Base-by-base conservation (phyloP, 2,797 vertebrate species). In the Cygnus olor region DNA sequence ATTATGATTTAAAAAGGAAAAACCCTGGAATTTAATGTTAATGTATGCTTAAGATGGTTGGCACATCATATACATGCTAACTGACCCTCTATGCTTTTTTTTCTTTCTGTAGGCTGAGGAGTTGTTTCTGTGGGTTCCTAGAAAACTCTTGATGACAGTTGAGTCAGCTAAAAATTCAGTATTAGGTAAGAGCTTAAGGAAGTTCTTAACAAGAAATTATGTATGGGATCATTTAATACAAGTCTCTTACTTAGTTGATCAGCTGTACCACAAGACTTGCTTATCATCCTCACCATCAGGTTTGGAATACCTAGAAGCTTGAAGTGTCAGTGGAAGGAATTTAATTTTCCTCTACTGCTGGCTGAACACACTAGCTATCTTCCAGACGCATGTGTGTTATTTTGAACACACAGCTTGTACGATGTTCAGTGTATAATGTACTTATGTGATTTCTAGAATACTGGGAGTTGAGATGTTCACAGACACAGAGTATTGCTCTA, bases 121-220 rank as follows among this genome's bases (percentile, higher is more conserved):
- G 89, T 97, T 99, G 63, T 99, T 99, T 97, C 98, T 99, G 69
- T 99, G 99, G 99, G 98, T 99, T 97, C 99, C 99, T 93, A 98
- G 99, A 95, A 99, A 99, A 98, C 98, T 99, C 97, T 96, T 99
- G 88, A 99, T 99, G 99, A 99, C 99, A 0, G 99, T 99, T 94
- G 99, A 99, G 94, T 99, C 99, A 7, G 99, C 99, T 87, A 99
- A 99, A 97, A 99, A 97, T 97, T 99, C 99, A 64, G 83, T 99
- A 38, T 97, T 99, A 56, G 99, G 99, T 99, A 98, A 99, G 98
- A 96, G 24, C 53, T 89, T 90, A 72, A 61, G 32, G 34, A 89
- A 81, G 18, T 76, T 78, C 28, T 80, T 83, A 65, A 85, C n/a
- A 71, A 80, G 34, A 69, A 73, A 42, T 64, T 89, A 60, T 34